Conservation (phyloP, 2,797 vertebrate species). For the Arnoldichthys spilopterus region DNA sequence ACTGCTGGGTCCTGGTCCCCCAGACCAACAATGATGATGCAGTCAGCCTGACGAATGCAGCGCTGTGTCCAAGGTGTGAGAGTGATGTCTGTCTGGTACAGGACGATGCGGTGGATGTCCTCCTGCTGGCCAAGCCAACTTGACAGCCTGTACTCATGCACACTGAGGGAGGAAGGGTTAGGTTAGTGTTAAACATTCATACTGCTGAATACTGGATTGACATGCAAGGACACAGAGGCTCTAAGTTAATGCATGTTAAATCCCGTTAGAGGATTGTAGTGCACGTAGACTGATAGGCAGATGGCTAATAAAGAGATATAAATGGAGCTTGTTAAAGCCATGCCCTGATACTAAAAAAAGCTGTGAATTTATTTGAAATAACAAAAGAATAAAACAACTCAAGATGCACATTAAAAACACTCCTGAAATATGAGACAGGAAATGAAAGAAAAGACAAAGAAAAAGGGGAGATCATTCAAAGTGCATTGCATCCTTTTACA, state of each 20-base stretch:
- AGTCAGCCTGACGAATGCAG: slow-evolving; percentile 94
- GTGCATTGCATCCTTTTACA: slow-evolving; percentile 27
- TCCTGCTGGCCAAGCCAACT: slow-evolving; percentile 97
- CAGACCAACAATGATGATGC: slow-evolving; percentile 92
- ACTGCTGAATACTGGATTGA: not conserved
- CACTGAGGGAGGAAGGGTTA: slow-evolving; percentile 63
- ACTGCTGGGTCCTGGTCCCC: slow-evolving; percentile 91
- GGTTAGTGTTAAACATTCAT: not conserved
- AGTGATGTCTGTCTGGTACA: slow-evolving; percentile 89
- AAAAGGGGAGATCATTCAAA: slow-evolving; percentile 2
- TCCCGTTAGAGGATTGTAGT: not conserved
- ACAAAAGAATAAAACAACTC: not conserved
- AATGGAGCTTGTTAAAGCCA: not conserved
- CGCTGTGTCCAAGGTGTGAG: slow-evolving; percentile 96
- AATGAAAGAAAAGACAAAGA: not conserved
- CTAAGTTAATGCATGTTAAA: not conserved
- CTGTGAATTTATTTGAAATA: not conserved
- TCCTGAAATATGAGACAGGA: not conserved
- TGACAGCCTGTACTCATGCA: slow-evolving; percentile 92
- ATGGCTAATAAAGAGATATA: not conserved
- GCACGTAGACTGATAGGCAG: not conserved
- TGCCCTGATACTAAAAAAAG: not conserved
- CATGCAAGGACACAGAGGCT: not conserved
- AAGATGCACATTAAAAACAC: not conserved
- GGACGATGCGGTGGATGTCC: slow-evolving; percentile 92